These are phyloP conservation scores for Linnaemya vulpina DNA, from an alignment of 2,888 invertebrate species.

Conservation along the genomic window DNA sequence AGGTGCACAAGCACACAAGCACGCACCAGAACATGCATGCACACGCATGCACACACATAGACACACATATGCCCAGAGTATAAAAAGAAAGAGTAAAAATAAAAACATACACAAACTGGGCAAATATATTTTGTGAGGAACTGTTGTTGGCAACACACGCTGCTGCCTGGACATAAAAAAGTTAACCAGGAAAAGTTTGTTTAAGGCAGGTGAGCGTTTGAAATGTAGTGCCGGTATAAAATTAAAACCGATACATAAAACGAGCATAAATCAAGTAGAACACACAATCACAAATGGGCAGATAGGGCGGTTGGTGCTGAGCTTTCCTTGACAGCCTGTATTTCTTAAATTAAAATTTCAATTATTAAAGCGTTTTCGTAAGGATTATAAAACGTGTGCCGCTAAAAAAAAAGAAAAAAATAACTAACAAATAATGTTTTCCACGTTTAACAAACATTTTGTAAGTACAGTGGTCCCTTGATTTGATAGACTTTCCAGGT, in stretches of 20 bases:
- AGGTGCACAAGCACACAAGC: constrained; percentile 6
- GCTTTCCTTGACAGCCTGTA: not conserved
- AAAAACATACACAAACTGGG: constrained; percentile 17
- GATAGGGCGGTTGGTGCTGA: not conserved
- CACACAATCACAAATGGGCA: not conserved
- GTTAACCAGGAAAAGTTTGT: not conserved
- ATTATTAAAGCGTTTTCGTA: not conserved
- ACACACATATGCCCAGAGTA: not conserved
- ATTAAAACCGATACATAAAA: constrained; percentile 5
- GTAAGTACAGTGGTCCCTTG: too few species aligned
- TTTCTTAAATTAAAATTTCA: constrained; percentile 19
- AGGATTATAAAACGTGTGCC: too few species aligned
- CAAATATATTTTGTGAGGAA: constrained; percentile 4
- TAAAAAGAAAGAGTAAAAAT: too few species aligned
- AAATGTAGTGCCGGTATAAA: constrained; percentile 19
- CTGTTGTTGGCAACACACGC: not conserved
- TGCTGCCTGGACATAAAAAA: not conserved
- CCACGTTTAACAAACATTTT: too few species aligned
- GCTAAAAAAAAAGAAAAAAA: too few species aligned
- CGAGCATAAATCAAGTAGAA: not conserved
- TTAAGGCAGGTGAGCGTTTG: constrained; percentile 10
- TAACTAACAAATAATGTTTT: too few species aligned
- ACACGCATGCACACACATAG: not conserved
- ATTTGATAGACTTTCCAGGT: too few species aligned
- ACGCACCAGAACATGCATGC: not conserved